phyloP scores from a whole-genome alignment of 1,140 invertebrate genomes.

The Doryteuthis pealeii region DNA sequence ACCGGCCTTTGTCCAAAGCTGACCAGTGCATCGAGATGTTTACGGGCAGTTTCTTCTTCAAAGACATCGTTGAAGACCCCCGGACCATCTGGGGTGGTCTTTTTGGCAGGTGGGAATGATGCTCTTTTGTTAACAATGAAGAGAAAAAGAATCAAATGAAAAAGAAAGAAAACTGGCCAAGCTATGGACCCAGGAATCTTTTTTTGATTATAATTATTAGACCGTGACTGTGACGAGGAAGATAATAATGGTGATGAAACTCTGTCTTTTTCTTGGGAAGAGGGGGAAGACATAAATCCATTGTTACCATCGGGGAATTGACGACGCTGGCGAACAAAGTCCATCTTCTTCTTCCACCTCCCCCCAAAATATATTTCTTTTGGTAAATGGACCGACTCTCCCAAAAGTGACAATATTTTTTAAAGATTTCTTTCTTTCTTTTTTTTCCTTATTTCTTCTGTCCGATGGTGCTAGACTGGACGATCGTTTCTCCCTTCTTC shows the following conservation, averaged over 20 bases:
- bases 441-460: too few species aligned
- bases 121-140: slow-evolving; percentile 29
- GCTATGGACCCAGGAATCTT: neutral
- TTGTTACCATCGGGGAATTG: neutral
- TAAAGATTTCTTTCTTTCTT: too few species aligned
- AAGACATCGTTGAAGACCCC: slow-evolving; percentile 22
- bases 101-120: slow-evolving; percentile 35
- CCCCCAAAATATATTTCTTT: too few species aligned
- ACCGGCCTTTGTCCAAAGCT: slow-evolving; percentile 46
- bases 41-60: slow-evolving; percentile 40
- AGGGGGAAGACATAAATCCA: neutral
- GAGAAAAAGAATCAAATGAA: slow-evolving; percentile 27
- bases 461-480: too few species aligned
- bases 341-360: neutral
- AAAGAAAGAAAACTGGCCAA: slow-evolving; percentile 30
- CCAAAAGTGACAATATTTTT: too few species aligned
- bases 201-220: neutral
- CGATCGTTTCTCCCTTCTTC: too few species aligned
- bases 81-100: neutral
- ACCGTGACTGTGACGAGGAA: neutral
- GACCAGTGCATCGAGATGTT: slow-evolving; percentile 38
- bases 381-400: too few species aligned
- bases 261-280: neutral
- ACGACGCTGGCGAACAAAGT: neutral
- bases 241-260: too few species aligned